Base-by-base conservation (phyloP, 2,888 invertebrate genomes). In the Calameuta idolon region DNA sequence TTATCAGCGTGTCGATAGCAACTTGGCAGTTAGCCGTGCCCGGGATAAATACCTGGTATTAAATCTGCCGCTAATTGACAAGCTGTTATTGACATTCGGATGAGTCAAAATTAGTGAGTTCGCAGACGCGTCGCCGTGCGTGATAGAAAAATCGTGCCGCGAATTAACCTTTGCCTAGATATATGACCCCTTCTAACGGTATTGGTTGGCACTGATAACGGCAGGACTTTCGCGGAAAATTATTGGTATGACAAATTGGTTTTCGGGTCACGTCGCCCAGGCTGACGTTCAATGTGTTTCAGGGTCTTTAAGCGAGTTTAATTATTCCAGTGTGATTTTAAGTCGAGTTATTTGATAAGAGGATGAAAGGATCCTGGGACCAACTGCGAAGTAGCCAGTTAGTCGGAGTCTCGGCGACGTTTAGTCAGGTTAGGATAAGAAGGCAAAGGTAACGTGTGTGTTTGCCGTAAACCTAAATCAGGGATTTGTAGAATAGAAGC, bases 401-500 rank as follows among this genome's bases (percentile, higher is more conserved):
- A 55, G 40, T 55, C 40, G 23, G 40, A 55, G 23, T 9, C 40
- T 55, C 23, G 23, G 9, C 23, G 40, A 55, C 40, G 40, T 23
- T 55, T 55, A 55, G 40, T 23, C 11, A 12, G 37, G 12, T 11
- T 31, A n/a, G 33, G 71, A 71, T 71, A 71, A 71, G 71, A 71
- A 71, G 71, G 71, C 23, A 33, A 31, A 33, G 71, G 71, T 69
- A 35, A 31, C 79, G 79, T 76, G 81, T 80, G 76, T 73, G 37
- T 73, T 77, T 69, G 37, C 75, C 11, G 74, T 35, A 78, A 79
- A 77, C 71, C 83, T 87, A 88, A 87, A 88, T 88, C 87, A 87
- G 81, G 85, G 85, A 88, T 88, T 88, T 84, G 79, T 71, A 75
- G 76, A 71, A 74, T 33, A 75, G 75, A 81, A 76, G 75, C 69